Conservation (phyloP, 2,113 vertebrate species). For the Grammomys surdaster region DNA sequence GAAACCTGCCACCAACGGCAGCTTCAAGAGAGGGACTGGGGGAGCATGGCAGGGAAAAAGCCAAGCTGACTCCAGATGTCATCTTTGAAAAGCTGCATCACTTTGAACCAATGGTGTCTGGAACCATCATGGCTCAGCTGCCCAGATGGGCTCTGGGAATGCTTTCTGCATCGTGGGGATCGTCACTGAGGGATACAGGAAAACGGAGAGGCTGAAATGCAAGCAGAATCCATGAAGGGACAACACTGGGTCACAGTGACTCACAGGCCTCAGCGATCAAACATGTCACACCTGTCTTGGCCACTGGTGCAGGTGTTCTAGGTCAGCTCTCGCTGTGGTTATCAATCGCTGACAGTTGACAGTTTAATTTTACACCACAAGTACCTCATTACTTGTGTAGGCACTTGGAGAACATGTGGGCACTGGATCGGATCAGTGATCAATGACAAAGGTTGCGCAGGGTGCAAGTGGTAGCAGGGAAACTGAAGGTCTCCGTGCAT, state of each 20-base stretch:
- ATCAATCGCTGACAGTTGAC: constrained; percentile 99
- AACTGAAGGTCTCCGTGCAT: constrained; percentile 96
- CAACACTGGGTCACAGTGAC: constrained; percentile 88
- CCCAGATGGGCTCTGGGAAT: background rate
- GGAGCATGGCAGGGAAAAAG: background rate
- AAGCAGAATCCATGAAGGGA: constrained; percentile 87
- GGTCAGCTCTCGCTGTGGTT: constrained; percentile 95
- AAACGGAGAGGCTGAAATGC: constrained; percentile 81
- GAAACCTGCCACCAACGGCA: constrained; percentile 46
- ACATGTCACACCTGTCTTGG: constrained; percentile 94
- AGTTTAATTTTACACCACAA: constrained; percentile 99
- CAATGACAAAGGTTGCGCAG: constrained; percentile 98
- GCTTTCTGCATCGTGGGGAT: constrained; percentile 50
- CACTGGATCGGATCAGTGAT: constrained; percentile 99
- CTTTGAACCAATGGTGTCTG: constrained; percentile 31
- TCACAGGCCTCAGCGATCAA: constrained; percentile 93
- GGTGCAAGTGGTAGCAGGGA: constrained; percentile 92
- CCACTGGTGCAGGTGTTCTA: constrained; percentile 95
- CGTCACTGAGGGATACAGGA: background rate
- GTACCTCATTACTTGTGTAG: constrained; percentile 98
- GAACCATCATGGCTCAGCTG: constrained; percentile 14
- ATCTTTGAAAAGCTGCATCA: constrained; percentile 49
- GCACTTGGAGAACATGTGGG: constrained; percentile 96
- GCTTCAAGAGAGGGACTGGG: constrained; percentile 28
- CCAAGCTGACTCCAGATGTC: constrained; percentile 60